Evolutionary conservation across 2,888 invertebrate species (phyloP).

Genomic region (Napeogenes inachia): DNA sequence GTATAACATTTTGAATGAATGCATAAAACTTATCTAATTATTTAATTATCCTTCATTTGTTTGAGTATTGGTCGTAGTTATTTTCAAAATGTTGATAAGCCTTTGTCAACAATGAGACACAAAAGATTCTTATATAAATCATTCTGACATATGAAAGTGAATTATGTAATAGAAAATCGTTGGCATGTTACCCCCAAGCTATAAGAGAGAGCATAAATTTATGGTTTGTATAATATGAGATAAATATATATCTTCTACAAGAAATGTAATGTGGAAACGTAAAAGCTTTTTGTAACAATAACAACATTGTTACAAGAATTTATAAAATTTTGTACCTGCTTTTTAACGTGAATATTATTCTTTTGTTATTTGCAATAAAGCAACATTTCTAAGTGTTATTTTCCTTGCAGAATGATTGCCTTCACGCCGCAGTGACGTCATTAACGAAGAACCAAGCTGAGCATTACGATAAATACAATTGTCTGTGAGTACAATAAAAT

Average conservation of each 20-base stretch:
- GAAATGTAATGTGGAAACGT: too few relatives aligned
- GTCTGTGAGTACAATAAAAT: conserved; percentile 73
- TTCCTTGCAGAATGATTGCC: conserved; percentile 78
- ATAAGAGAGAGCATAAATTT: conserved; percentile 16
- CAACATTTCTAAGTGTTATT: conserved; percentile 20
- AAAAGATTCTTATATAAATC: conserved; percentile 12
- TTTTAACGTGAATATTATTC: neutral
- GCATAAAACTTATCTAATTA: too few relatives aligned
- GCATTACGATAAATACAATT: conserved; percentile 74
- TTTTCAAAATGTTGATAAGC: neutral
- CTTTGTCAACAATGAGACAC: conserved; percentile 2
- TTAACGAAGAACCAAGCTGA: conserved; percentile 80
- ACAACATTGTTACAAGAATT: neutral
- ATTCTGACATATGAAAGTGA: conserved; percentile 17
- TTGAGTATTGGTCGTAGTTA: neutral
- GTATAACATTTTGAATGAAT: too few relatives aligned
- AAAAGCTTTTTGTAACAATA: conserved; percentile 2
- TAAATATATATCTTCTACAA: too few relatives aligned
- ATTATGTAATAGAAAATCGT: conserved; percentile 13
- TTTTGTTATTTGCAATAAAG: conserved; percentile 6
- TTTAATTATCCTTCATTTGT: too few relatives aligned
- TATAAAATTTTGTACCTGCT: neutral
- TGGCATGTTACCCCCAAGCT: conserved; percentile 15
- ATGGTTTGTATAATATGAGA: conserved; percentile 16
- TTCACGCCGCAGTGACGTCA: conserved; percentile 82